These are phyloP conservation scores for Troilus luridus DNA, from an alignment of 2,888 invertebrate genomes.

Conservation along the genomic window DNA sequence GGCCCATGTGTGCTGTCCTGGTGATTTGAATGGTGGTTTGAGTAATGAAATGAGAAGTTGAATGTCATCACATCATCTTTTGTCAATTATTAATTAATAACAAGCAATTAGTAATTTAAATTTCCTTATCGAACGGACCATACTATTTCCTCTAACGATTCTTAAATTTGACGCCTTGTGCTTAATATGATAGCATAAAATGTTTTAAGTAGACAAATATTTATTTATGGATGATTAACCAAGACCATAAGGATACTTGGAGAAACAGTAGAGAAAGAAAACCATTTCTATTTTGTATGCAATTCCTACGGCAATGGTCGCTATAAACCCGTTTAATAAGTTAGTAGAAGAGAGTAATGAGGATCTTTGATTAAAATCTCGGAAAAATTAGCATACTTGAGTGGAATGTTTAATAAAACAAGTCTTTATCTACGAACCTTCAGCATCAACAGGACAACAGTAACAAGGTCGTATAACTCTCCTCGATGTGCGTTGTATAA, in stretches of 20 bases:
- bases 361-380: slow-evolving; percentile 13
- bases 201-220: not conserved
- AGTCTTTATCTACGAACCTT: slow-evolving; percentile 16
- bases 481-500: not conserved
- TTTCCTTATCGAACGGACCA: too few species aligned
- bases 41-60: too few species aligned
- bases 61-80: too few species aligned
- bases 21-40: too few species aligned
- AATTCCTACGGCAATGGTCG: not conserved
- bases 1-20: too few species aligned
- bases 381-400: slow-evolving; percentile 3
- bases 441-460: not conserved
- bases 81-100: too few species aligned
- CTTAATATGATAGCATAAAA: too few species aligned
- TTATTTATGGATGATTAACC: not conserved
- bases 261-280: not conserved
- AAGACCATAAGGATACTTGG: not conserved
- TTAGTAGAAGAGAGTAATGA: slow-evolving; percentile 9
- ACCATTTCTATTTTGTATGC: not conserved
- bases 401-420: slow-evolving; percentile 26
- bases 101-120: too few species aligned
- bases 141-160: not conserved
- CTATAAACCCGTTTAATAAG: slow-evolving; percentile 12
- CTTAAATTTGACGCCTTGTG: not conserved
- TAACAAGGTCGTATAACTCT: slow-evolving; percentile 5